These are phyloP conservation scores for Elegia similella DNA, from an alignment of 2,888 invertebrate genomes.

Conservation along the genomic window DNA sequence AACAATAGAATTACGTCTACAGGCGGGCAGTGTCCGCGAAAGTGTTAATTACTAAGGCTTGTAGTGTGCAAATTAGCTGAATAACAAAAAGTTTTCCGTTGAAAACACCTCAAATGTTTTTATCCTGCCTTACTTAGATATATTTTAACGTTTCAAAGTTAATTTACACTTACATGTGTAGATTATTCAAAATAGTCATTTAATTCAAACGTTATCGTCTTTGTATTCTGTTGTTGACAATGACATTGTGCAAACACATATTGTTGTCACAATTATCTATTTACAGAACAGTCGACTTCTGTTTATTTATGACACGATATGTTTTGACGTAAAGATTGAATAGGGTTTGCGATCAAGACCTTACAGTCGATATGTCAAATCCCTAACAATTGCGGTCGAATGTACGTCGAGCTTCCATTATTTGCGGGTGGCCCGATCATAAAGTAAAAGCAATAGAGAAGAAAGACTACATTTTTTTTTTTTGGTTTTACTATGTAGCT, in stretches of 20 bases:
- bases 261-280: conserved; percentile 16
- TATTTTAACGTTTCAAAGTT: no score
- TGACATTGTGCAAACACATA: conserved; percentile 12
- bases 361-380: conserved; percentile 54
- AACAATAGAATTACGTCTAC: no score
- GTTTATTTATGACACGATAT: conserved; percentile 15
- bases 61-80: no score
- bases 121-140: no score
- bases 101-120: no score
- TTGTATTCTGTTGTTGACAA: conserved; percentile 16
- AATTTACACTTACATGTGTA: no score
- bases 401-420: conserved; percentile 46
- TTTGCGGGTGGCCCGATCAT: conserved; percentile 64
- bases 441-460: neutral
- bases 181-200: conserved; percentile 17
- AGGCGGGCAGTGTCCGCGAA: no score
- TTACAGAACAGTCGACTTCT: neutral
- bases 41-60: no score
- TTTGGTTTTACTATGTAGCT: no score
- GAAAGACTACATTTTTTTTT: no score
- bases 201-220: conserved; percentile 13
- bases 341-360: conserved; percentile 46
- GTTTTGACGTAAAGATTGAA: conserved; percentile 38
- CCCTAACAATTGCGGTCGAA: conserved; percentile 48
- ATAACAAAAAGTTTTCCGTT: no score